Conservation (phyloP, 2,797 vertebrate genomes). For the Rhinella marina region DNA sequence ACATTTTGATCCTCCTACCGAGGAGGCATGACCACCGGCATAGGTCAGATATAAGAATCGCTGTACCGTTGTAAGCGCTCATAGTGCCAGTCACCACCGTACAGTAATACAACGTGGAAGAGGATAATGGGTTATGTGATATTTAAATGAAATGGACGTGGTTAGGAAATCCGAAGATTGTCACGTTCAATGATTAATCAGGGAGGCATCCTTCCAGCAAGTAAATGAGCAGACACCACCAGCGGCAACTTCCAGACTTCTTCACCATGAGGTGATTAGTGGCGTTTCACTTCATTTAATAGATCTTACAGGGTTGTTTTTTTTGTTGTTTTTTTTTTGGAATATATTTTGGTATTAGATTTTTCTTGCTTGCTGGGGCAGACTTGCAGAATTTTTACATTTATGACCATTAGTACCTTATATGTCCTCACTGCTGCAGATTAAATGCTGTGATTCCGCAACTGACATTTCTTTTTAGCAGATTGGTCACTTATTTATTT, state of each 20-base stretch:
- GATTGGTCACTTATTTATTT: too few species aligned
- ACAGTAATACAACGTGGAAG: constrained; percentile 3
- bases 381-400: background rate
- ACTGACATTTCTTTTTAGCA: too few species aligned
- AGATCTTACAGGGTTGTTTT: background rate
- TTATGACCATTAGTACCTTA: background rate
- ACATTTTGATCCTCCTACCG: too few species aligned
- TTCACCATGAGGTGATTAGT: background rate
- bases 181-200: constrained; percentile 25
- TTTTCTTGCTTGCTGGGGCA: too few species aligned
- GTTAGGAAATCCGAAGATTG: constrained; percentile 5
- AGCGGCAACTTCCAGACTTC: background rate
- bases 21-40: too few species aligned
- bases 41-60: background rate
- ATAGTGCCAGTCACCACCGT: constrained; percentile 24
- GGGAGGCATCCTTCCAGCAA: constrained; percentile 7
- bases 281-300: background rate
- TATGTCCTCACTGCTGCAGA: background rate
- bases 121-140: constrained; percentile 35
- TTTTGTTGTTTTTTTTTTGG: background rate
- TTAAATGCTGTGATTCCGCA: too few species aligned
- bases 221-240: background rate
- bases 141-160: constrained; percentile 27
- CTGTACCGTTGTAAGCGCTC: constrained; percentile 13
- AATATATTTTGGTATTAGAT: too few species aligned